phyloP scores from a whole-genome alignment of 2,888 invertebrate genomes.

The Epinotia brunnichana region DNA sequence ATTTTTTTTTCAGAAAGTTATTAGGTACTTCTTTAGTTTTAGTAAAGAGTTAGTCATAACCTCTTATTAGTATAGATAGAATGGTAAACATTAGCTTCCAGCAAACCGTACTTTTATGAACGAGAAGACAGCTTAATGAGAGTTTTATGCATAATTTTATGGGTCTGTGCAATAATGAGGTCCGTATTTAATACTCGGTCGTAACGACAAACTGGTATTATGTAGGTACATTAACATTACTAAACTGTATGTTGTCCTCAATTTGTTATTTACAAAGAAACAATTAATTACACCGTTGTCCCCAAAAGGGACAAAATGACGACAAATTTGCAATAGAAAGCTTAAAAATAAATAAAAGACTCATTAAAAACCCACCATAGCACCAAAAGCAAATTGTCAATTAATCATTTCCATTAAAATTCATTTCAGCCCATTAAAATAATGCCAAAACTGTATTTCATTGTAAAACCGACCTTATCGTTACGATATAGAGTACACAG shows the following conservation, averaged over 20 bases:
- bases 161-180: too few relatives aligned
- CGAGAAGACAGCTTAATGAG: not conserved
- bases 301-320: constrained; percentile 10
- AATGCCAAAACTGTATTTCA: not conserved
- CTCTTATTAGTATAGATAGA: too few relatives aligned
- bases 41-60: too few relatives aligned
- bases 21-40: too few relatives aligned
- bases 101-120: not conserved
- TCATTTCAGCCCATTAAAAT: constrained; percentile 37
- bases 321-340: constrained; percentile 15
- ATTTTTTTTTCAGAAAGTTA: too few relatives aligned
- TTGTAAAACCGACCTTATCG: constrained; percentile 2
- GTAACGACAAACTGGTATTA: not conserved
- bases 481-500: constrained; percentile 23
- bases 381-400: constrained; percentile 35
- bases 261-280: not conserved
- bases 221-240: not conserved
- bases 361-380: constrained; percentile 21
- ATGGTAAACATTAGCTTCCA: not conserved
- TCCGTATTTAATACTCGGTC: not conserved
- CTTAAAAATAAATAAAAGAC: constrained; percentile 14
- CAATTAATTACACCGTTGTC: constrained; percentile 15
- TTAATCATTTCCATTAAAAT: constrained; percentile 41
- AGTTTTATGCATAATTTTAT: not conserved
- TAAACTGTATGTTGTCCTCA: not conserved